phyloP scores from a whole-genome alignment of 2,888 invertebrate species.

The Caenorhabditis uteleia region DNA sequence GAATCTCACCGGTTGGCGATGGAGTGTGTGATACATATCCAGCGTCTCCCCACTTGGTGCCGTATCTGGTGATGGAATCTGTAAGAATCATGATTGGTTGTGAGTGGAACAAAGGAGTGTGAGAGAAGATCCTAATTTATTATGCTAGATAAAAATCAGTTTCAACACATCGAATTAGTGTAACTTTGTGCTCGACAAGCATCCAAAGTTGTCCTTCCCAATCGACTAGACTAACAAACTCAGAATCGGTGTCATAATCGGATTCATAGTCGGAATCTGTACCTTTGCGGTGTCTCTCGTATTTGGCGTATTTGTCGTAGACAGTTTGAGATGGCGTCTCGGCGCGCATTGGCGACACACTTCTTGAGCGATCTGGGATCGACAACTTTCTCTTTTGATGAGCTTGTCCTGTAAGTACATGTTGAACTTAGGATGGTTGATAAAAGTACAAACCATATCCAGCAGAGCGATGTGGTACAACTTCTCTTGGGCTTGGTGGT shows the following conservation, averaged over 20 bases:
- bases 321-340: constrained; percentile 47
- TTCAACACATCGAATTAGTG: constrained; percentile 51
- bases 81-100: no score
- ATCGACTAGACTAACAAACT: constrained; percentile 23
- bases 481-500: constrained; percentile 61
- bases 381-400: constrained; percentile 62
- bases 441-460: constrained; percentile 55
- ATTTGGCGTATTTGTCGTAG: constrained; percentile 56
- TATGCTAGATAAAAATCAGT: constrained; percentile 44
- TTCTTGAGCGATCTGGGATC: constrained; percentile 58
- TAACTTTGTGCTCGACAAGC: constrained; percentile 48
- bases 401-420: constrained; percentile 48
- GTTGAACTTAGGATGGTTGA: background rate
- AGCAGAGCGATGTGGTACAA: constrained; percentile 61
- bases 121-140: constrained; percentile 11
- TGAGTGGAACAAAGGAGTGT: no score
- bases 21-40: constrained; percentile 55
- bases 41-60: constrained; percentile 53
- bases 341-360: constrained; percentile 48
- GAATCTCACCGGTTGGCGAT: constrained; percentile 51
- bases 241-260: constrained; percentile 19
- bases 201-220: constrained; percentile 45
- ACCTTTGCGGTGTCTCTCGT: constrained; percentile 55
- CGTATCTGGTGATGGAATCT: constrained; percentile 56
- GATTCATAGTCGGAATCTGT: constrained; percentile 30